Percentiles rank a stretch among this genome's conserved stretches.
phyloP scores from a whole-genome alignment of 1,140 invertebrate species.

The Plectrocnemia conspersa region DNA sequence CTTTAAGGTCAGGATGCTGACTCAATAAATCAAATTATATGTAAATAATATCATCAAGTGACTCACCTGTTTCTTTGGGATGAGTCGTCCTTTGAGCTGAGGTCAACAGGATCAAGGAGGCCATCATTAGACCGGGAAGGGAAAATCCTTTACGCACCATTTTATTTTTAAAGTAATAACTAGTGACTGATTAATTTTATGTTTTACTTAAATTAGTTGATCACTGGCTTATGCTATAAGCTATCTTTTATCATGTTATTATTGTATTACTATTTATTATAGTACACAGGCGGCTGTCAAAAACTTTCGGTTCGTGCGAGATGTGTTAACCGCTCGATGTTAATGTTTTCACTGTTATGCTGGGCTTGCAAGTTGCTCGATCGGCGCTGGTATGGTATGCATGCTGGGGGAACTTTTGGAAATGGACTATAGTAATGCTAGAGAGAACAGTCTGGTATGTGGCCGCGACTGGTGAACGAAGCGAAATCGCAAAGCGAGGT shows the following conservation, averaged over 20 bases:
- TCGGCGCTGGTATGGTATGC: background rate
- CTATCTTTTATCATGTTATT: no score
- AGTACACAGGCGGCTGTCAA: background rate
- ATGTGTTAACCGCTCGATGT: slow-evolving; percentile 1
- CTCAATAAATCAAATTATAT: no score
- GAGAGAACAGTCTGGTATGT: background rate
- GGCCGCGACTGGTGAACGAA: background rate
- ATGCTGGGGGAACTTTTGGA: background rate
- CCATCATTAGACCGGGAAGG: slow-evolving; percentile 23
- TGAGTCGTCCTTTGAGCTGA: slow-evolving; percentile 29
- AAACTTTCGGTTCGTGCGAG: background rate
- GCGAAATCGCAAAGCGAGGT: no score
- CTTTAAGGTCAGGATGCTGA: no score
- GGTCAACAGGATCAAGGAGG: slow-evolving; percentile 26
- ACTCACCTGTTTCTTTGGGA: slow-evolving; percentile 23
- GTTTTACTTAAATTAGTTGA: no score
- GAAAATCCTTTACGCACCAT: slow-evolving; percentile 19
- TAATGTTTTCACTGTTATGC: slow-evolving; percentile 5
- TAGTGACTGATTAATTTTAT: no score
- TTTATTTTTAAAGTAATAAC: background rate
- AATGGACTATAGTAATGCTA: no score
- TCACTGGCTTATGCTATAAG: no score
- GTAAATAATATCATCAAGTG: background rate
- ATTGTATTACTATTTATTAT: no score
- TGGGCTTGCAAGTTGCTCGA: background rate